Conservation (phyloP, 2,797 vertebrate genomes). For the Myotis findleyi region DNA sequence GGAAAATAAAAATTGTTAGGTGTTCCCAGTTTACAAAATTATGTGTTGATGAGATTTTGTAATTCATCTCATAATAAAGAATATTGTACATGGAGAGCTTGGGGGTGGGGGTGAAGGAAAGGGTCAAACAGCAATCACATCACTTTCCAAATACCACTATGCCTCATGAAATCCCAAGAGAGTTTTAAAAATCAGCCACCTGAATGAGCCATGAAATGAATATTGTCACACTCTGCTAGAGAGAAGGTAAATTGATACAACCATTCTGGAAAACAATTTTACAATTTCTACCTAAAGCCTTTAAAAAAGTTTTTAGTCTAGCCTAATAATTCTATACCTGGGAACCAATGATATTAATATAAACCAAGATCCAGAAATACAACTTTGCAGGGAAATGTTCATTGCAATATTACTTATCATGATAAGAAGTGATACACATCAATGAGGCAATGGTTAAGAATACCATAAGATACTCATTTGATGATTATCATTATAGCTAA, state of each 20-base stretch:
- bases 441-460: background rate
- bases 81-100: background rate
- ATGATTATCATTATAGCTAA: background rate
- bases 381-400: slow-evolving; percentile 34
- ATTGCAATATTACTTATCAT: background rate
- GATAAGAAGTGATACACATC: background rate
- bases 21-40: background rate
- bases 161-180: background rate
- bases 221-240: background rate
- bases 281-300: background rate
- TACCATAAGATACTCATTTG: background rate
- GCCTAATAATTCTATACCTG: slow-evolving; percentile 28
- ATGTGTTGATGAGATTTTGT: background rate
- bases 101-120: background rate
- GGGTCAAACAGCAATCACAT: background rate
- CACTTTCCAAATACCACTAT: background rate
- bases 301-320: slow-evolving; percentile 21
- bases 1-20: background rate
- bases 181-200: slow-evolving; percentile 38
- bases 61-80: slow-evolving; percentile 46
- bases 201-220: background rate
- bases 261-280: background rate
- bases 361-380: slow-evolving; percentile 38
- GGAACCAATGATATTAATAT: slow-evolving; percentile 15
- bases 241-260: background rate